Conservation (phyloP, 2,888 invertebrate genomes). For the Torymus aiolomorphi region DNA sequence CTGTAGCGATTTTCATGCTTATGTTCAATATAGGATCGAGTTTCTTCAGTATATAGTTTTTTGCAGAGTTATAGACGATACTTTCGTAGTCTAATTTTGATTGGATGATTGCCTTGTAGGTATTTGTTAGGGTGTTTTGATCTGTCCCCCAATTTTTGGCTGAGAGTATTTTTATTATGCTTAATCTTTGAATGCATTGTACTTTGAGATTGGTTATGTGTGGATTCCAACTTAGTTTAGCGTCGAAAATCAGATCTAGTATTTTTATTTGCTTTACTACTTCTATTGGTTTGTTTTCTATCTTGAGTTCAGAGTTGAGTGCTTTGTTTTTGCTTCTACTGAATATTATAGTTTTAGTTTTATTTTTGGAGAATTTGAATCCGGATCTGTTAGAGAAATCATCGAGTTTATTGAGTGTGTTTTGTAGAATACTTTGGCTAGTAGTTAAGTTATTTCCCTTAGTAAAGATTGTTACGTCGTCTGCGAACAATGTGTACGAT, state of each 20-base stretch:
- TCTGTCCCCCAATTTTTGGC: conserved; percentile 50
- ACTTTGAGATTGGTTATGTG: neutral
- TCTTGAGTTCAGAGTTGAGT: neutral
- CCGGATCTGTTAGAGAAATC: neutral
- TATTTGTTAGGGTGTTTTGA: conserved; percentile 31
- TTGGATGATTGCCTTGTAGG: neutral
- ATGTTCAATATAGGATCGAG: neutral
- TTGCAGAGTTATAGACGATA: neutral
- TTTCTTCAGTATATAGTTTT: neutral
- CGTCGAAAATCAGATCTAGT: conserved; percentile 8
- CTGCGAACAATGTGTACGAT: neutral
- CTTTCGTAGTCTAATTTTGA: neutral
- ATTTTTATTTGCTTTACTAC: conserved; percentile 3
- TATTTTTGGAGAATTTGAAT: conserved; percentile 20
- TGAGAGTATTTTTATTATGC: conserved; percentile 41
- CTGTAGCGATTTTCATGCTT: conserved; percentile 3
- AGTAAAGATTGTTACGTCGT: conserved; percentile 21
- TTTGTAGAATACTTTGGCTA: neutral
- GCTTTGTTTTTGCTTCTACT: neutral
- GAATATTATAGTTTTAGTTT: conserved; percentile 20
- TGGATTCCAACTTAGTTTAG: conserved; percentile 1
- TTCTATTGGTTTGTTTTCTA: neutral
- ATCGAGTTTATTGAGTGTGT: neutral
- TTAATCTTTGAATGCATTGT: conserved; percentile 26
- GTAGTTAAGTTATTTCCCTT: conserved; percentile 9